Conservation (phyloP, 2,888 invertebrate species). For the Sesia apiformis region DNA sequence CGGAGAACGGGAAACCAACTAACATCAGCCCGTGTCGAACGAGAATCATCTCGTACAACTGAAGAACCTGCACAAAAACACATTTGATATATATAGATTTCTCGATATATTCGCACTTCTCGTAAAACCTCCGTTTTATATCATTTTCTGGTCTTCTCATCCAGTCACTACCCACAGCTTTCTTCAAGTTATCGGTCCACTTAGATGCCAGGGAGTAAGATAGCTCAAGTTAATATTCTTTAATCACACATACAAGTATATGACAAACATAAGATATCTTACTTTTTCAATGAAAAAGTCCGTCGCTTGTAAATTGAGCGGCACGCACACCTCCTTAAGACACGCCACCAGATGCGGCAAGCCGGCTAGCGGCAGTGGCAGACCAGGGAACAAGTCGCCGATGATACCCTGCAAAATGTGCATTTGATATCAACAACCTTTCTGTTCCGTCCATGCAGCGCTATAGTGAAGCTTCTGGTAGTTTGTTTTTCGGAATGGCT, state of each 20-base stretch:
- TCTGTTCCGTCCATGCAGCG: no score
- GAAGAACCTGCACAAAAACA: slow-evolving; percentile 47
- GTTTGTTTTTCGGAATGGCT: no score
- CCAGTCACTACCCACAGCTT: no score
- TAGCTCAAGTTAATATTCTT: no score
- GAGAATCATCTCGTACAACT: slow-evolving; percentile 96
- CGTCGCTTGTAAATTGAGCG: slow-evolving; percentile 87
- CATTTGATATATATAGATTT: neutral
- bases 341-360: slow-evolving; percentile 74
- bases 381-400: slow-evolving; percentile 93
- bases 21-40: slow-evolving; percentile 96
- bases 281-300: slow-evolving; percentile 88
- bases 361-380: slow-evolving; percentile 85
- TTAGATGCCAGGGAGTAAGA: no score
- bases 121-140: no score
- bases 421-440: neutral
- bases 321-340: slow-evolving; percentile 76
- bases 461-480: no score
- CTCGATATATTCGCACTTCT: neutral
- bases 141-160: no score
- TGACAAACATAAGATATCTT: neutral
- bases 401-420: slow-evolving; percentile 83
- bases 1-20: slow-evolving; percentile 93
- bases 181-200: no score
- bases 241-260: no score